Evolutionary conservation across 1,140 invertebrate genomes (phyloP), one percentile per base, ranked within the genome.

Genomic region (Chironomus striatipennis): DNA sequence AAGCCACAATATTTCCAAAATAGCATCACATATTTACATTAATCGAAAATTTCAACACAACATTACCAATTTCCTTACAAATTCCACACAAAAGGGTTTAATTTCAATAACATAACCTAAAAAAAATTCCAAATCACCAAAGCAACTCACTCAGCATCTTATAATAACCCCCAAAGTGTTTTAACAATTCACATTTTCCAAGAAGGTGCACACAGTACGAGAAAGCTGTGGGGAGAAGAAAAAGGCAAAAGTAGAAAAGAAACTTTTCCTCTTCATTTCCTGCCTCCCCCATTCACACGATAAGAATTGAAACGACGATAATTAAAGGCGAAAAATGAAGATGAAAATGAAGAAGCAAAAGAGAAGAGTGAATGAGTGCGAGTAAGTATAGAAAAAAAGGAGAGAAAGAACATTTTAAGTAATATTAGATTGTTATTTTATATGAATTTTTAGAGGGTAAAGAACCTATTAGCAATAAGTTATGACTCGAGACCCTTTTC

Each of bases 221-320:
- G n/a, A 34, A 34, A 34, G 5, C 5, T 34, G 24, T 1, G 24
- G 24, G 24, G 5, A 34, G 24, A 34, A 34, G 5, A 34, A 34
- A 34, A 34, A 34, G 24, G 24, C 47, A n/a, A 57, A 57, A 5
- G 47, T n/a, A 57, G 47, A 15, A 57, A 57, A 57, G 47, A 57
- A 57, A 57, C 47, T 57, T 57, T 57, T 57, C n/a, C n/a, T 57
- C 47, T 15, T n/a, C 47, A 57, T 57, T 57, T 57, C 47, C 47
- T 57, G 47, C 47, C 47, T 57, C 43, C n/a, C n/a, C 47, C 12
- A 12, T 57, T 57, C 9, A 57, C 47, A 57, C 47, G 47, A 57
- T 15, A 57, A 57, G 47, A 57, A 57, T 57, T 57, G 47, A 57
- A 57, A 57, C n/a, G 47, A 57, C 12, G 47, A 57, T 57, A 57